Base-by-base conservation (phyloP, 2,888 invertebrate genomes). In the Aphidius colemani region DNA sequence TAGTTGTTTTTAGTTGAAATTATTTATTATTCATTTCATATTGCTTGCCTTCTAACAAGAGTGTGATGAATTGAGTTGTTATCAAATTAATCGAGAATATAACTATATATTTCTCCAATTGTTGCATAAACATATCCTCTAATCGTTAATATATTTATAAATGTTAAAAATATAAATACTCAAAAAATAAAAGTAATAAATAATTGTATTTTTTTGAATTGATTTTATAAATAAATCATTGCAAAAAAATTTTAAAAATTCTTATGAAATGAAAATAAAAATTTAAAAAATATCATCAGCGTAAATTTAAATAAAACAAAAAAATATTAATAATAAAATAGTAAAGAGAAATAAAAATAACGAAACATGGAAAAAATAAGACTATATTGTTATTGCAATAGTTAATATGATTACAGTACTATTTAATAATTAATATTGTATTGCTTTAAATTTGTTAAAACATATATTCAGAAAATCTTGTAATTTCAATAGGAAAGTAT, bases 401-500 rank as follows among this genome's bases (percentile, higher is more conserved):
- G 59, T 59, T 46, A 43, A 62, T 30, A 30, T 4, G 30, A 30
- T 30, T 30, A 30, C 3, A 5, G 5, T 5, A 5, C 30, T 30
- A 30, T 30, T 64, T 53, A 64, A 66, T 60, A 65, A 67, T 66
- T 61, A 59, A 66, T 48, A 48, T 53, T 59, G 49, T n/a, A 53
- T 58, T 50, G 48, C 51, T 60, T 53, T 43, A 48, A 43, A 41
- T 43, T 46, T 48, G 57, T 57, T 57, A 30, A 18, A 46, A 57
- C 39, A 57, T 57, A 45, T 57, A 45, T 41, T 57, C 46, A 57
- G 46, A 46, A 5, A 39, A 58, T 61, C 57, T 59, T 50, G 61
- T 53, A 64, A 66, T 64, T 59, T 61, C 43, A 59, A 48, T 59
- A 64, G 56, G 67, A 67, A 64, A 59, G 60, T 61, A 59, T 30